A percentile compares a stretch with the other conserved stretches of the same genome.
Evolutionary conservation across 2,888 invertebrate genomes (phyloP).

Genomic region (Rambutsinella grinnellia): DNA sequence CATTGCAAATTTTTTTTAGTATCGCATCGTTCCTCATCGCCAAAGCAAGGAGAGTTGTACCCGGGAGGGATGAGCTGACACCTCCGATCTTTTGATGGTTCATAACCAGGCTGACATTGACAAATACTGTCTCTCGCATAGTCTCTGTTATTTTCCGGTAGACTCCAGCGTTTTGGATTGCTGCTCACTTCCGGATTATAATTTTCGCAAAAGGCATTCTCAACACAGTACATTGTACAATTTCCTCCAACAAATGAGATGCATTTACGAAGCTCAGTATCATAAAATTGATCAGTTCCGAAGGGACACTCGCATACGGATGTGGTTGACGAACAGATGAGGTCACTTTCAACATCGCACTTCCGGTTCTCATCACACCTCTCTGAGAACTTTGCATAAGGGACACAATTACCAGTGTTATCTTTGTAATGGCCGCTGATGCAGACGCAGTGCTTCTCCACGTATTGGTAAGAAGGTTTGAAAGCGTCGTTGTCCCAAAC

Average conservation of each 20-base stretch:
- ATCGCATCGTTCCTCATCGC: conserved; percentile 48
- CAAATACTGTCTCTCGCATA: conserved; percentile 33
- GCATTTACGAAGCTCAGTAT: conserved; percentile 35
- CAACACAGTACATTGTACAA: conserved; percentile 47
- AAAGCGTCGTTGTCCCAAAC: conserved; percentile 45
- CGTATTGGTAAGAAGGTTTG: conserved; percentile 39
- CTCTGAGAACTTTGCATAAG: conserved; percentile 38
- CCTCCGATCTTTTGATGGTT: conserved; percentile 26
- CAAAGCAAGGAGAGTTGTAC: conserved; percentile 37
- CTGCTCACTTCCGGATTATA: conserved; percentile 16
- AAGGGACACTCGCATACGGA: conserved; percentile 43
- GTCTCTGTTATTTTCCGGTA: conserved; percentile 5
- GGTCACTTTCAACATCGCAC: conserved; percentile 45
- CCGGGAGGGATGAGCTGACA: conserved; percentile 50
- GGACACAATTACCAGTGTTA: conserved; percentile 30
- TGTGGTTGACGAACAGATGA: conserved; percentile 23
- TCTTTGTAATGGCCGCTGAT: conserved; percentile 35
- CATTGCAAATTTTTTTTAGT: conserved; percentile 36
- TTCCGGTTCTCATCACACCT: conserved; percentile 31
- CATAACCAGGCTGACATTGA: conserved; percentile 41
- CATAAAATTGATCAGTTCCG: conserved; percentile 41
- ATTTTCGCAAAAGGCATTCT: conserved; percentile 47
- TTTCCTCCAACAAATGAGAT: conserved; percentile 52
- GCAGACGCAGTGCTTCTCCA: conserved; percentile 38
- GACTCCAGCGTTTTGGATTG: conserved; percentile 37